Percentiles rank a stretch among this genome's conserved stretches.
phyloP scores from a whole-genome alignment of 1,140 invertebrate genomes.

The Zaprionus capensis region DNA sequence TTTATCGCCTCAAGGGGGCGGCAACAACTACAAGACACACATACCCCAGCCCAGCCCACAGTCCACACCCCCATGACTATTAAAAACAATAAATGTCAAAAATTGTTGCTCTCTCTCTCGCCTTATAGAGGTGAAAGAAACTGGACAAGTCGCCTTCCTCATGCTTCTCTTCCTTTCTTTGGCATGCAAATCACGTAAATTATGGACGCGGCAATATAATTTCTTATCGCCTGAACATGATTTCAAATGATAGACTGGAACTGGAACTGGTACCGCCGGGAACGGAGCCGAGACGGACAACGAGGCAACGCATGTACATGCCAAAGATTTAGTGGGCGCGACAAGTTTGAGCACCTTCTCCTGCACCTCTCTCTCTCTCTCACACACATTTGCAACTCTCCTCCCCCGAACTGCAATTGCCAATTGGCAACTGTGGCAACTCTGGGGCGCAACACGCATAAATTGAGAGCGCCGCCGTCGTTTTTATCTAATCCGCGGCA shows the following conservation, averaged over 20 bases:
- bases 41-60: too few relatives aligned
- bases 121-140: constrained; percentile 38
- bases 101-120: constrained; percentile 29
- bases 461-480: constrained; percentile 67
- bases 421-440: constrained; percentile 74
- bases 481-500: constrained; percentile 82
- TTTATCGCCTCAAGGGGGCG: constrained; percentile 49
- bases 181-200: constrained; percentile 79
- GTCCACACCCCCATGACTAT: constrained; percentile 42
- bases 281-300: constrained; percentile 23
- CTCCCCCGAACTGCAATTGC: constrained; percentile 52
- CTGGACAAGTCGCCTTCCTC: constrained; percentile 40
- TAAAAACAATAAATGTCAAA: constrained; percentile 82
- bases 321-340: constrained; percentile 71
- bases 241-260: constrained; percentile 78
- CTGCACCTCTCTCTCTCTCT: background rate
- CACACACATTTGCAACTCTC: background rate
- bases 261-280: constrained; percentile 2
- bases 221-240: constrained; percentile 78
- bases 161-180: constrained; percentile 44
- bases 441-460: constrained; percentile 75
- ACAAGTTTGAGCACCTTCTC: constrained; percentile 60
- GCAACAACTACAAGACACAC: background rate
- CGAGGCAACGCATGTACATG: constrained; percentile 29
- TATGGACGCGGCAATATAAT: constrained; percentile 77